These are phyloP conservation scores for Dryoscopus gambensis DNA, from an alignment of 2,113 vertebrate genomes.

Conservation along the genomic window DNA sequence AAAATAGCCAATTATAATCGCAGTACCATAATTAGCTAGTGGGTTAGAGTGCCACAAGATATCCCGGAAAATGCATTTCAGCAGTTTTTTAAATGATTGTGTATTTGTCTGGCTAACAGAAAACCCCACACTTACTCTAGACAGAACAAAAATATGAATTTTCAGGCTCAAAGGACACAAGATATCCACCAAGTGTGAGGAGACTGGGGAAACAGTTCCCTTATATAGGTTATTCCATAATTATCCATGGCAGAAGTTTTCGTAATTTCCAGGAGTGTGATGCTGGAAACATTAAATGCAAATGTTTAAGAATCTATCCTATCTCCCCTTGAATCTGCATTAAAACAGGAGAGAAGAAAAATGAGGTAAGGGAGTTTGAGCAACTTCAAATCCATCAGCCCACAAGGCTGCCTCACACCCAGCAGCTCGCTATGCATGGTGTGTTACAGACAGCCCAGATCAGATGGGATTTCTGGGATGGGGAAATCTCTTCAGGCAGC, in stretches of 20 bases:
- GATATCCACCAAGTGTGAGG: not conserved
- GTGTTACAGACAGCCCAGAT: not conserved
- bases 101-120: conserved; percentile 1
- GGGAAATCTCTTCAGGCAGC: not conserved
- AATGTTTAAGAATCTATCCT: not conserved
- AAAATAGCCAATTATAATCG: not conserved
- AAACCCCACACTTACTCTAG: not conserved
- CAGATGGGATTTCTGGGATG: not conserved
- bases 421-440: not conserved
- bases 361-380: not conserved
- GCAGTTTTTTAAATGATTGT: conserved; percentile 2
- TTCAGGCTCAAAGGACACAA: conserved; percentile 1
- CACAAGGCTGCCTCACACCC: not conserved
- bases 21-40: conserved; percentile 13
- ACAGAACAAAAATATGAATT: not conserved
- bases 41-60: not conserved
- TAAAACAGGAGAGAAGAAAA: not conserved
- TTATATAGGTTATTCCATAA: not conserved
- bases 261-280: not conserved
- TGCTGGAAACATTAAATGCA: not conserved
- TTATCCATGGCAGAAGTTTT: not conserved
- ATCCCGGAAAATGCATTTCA: conserved; percentile 20
- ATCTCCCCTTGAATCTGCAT: not conserved
- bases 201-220: not conserved
- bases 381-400: not conserved